A percentile compares a stretch with the other conserved stretches of the same genome.
Conservation (phyloP, 2,888 invertebrate genomes). For the Cotesia congregata region DNA sequence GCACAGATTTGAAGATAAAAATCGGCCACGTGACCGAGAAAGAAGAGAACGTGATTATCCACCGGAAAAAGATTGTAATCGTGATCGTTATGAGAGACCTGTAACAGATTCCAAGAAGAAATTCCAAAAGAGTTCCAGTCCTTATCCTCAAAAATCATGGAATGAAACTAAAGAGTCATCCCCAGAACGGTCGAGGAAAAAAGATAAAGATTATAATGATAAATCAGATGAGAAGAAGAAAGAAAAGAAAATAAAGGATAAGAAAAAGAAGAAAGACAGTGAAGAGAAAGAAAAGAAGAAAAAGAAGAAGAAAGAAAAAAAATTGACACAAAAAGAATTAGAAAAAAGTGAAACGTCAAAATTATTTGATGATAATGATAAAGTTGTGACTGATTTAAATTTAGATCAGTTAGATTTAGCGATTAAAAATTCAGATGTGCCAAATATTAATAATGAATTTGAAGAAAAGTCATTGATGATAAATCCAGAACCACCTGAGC, state of each 20-base stretch:
- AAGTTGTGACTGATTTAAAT: conserved; percentile 8
- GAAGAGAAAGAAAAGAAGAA: conserved; percentile 75
- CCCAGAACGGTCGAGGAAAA: conserved; percentile 71
- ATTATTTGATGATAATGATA: conserved; percentile 34
- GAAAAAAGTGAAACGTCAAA: conserved; percentile 46
- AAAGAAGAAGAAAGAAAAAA: conserved; percentile 66
- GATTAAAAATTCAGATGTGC: conserved; percentile 22
- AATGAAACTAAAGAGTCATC: conserved; percentile 68
- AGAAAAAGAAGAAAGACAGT: conserved; percentile 73
- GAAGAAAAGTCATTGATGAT: conserved; percentile 64
- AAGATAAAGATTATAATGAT: conserved; percentile 73
- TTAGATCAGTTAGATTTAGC: not conserved
- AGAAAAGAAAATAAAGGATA: conserved; percentile 70
- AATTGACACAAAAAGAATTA: conserved; percentile 62
- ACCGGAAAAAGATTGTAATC: conserved; percentile 67
- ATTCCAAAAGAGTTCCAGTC: conserved; percentile 67
- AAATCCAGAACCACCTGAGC: conserved; percentile 66
- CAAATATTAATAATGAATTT: conserved; percentile 57
- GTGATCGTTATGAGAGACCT: conserved; percentile 62
- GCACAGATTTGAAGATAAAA: conserved; percentile 64
- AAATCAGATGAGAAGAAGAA: conserved; percentile 68
- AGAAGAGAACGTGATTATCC: conserved; percentile 28
- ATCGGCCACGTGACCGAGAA: conserved; percentile 16
- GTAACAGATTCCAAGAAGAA: conserved; percentile 60
- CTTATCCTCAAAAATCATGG: conserved; percentile 63